Conservation (phyloP, 2,113 vertebrate genomes). For the Percina caprodes region DNA sequence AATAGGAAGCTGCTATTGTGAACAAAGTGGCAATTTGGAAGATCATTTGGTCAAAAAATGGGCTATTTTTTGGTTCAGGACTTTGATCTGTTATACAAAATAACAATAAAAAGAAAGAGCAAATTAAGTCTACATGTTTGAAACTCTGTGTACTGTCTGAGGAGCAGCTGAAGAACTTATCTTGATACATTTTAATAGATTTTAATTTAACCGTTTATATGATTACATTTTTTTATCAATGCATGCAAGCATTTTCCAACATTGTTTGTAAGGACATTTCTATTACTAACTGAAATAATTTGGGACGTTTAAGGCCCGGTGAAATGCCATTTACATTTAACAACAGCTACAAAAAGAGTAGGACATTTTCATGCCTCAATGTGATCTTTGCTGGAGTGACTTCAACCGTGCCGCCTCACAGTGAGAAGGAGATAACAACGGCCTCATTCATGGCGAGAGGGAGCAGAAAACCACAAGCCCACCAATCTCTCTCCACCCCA, state of each 20-base stretch:
- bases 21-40: constrained; percentile 27
- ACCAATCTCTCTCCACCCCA: constrained; percentile 15
- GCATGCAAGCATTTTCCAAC: not conserved
- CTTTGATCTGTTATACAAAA: constrained; percentile 9
- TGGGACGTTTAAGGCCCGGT: not conserved
- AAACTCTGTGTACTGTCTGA: not conserved
- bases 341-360: constrained; percentile 8
- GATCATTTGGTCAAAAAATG: constrained; percentile 39
- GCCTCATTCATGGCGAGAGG: constrained; percentile 35
- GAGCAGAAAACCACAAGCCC: constrained; percentile 27
- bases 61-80: constrained; percentile 14
- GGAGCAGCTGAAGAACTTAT: not conserved
- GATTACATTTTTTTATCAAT: not conserved
- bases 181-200: not conserved
- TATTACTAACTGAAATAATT: not conserved
- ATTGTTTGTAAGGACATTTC: not conserved
- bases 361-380: constrained; percentile 11
- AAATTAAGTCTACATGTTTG: constrained; percentile 19
- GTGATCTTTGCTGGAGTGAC: constrained; percentile 41
- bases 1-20: constrained; percentile 33
- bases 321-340: constrained; percentile 34
- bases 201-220: not conserved
- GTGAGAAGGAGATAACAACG: constrained; percentile 38
- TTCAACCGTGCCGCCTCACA: constrained; percentile 30
- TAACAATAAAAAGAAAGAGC: constrained; percentile 15